A percentile compares a stretch with the other conserved stretches of the same genome.
phyloP scores from a whole-genome alignment of 2,113 vertebrate species.

The Theropithecus gelada region DNA sequence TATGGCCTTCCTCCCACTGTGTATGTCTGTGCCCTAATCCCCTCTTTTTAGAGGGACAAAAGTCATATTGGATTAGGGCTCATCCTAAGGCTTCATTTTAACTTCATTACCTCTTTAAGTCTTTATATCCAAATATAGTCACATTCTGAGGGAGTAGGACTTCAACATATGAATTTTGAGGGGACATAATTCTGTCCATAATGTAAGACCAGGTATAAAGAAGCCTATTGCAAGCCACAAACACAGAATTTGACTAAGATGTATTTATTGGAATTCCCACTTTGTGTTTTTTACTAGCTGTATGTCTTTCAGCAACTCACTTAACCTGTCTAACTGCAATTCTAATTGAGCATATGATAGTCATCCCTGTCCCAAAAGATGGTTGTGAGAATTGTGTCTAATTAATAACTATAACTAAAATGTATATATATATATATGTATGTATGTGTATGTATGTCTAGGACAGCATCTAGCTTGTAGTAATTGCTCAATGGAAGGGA shows the following conservation, averaged over 20 bases:
- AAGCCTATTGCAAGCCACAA: background rate
- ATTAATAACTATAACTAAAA: background rate
- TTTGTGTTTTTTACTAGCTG: background rate
- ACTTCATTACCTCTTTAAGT: background rate
- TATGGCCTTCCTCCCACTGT: fast-evolving
- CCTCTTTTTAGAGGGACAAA: background rate
- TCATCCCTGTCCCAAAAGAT: background rate
- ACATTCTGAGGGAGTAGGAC: background rate
- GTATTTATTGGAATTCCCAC: background rate
- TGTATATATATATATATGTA: background rate
- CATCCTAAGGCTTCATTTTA: background rate
- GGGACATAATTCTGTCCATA: background rate
- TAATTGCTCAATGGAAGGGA: background rate
- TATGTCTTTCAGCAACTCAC: background rate
- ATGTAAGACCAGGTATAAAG: background rate
- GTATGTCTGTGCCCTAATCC: background rate
- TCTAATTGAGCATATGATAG: background rate
- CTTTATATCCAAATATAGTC: background rate
- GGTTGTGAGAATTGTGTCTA: background rate
- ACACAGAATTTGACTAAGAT: background rate
- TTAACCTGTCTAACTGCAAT: background rate
- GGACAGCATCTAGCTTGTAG: background rate
- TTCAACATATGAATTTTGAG: background rate
- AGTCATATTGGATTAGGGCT: background rate
- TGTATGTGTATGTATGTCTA: background rate